These are phyloP conservation scores for Fopius arisanus DNA, from an alignment of 1,140 invertebrate species.

Conservation along the genomic window DNA sequence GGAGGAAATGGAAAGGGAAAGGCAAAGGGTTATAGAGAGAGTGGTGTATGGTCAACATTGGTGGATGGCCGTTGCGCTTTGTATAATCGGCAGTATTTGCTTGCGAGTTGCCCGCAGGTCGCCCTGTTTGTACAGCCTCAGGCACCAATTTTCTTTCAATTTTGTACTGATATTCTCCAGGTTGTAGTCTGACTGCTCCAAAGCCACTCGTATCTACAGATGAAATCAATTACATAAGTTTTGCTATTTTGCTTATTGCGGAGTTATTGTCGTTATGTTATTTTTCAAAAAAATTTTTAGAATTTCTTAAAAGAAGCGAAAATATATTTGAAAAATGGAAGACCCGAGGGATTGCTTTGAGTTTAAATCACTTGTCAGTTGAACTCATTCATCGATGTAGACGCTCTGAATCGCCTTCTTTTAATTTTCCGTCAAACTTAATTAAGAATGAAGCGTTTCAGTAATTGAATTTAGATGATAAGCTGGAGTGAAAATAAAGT, in stretches of 20 bases:
- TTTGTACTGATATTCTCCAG: constrained; percentile 29
- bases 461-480: constrained; percentile 21
- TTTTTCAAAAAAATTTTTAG: no score
- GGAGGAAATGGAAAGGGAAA: background rate
- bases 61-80: constrained; percentile 49
- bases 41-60: constrained; percentile 35
- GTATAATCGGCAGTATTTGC: constrained; percentile 70
- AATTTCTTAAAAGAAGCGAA: no score
- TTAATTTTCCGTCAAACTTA: constrained; percentile 7
- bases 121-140: constrained; percentile 62
- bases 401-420: background rate
- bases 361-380: background rate
- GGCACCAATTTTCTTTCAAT: constrained; percentile 32
- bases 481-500: background rate
- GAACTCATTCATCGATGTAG: background rate
- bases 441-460: constrained; percentile 11
- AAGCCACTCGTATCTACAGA: constrained; percentile 48
- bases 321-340: background rate
- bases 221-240: background rate
- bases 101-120: constrained; percentile 69
- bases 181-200: constrained; percentile 40
- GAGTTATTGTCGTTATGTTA: no score
- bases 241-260: background rate
- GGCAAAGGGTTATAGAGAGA: background rate
- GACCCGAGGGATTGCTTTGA: background rate